These are phyloP conservation scores for Bruchidius siliquastri DNA, from an alignment of 2,888 invertebrate species.

Conservation along the genomic window DNA sequence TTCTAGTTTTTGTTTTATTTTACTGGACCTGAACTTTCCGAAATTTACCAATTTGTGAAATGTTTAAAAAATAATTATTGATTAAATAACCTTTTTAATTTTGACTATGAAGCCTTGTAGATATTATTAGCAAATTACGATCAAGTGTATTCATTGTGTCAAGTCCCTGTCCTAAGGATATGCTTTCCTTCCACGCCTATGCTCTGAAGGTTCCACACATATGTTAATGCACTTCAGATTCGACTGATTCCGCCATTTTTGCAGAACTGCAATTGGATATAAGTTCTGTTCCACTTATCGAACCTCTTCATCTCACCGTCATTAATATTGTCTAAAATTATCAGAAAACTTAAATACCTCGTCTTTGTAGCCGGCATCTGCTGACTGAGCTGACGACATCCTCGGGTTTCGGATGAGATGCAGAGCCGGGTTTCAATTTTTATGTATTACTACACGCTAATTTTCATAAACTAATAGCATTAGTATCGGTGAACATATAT, in stretches of 20 bases:
- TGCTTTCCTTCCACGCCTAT: neutral
- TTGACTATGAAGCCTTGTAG: too few relatives aligned
- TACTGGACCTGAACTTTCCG: too few relatives aligned
- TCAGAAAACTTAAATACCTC: neutral
- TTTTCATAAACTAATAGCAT: too few relatives aligned
- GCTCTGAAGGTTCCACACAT: neutral
- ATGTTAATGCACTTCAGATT: neutral
- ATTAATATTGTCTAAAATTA: conserved; percentile 8
- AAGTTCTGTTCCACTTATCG: conserved; percentile 13
- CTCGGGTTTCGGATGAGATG: neutral
- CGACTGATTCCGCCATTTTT: neutral
- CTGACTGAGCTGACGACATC: neutral
- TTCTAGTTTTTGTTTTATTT: too few relatives aligned
- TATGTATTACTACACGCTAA: neutral
- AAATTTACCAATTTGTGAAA: too few relatives aligned
- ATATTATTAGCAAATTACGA: too few relatives aligned
- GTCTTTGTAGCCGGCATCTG: neutral
- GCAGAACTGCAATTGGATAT: conserved; percentile 4
- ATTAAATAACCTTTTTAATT: too few relatives aligned
- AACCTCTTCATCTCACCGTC: conserved; percentile 8
- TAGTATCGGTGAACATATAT: too few relatives aligned
- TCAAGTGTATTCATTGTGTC: too few relatives aligned
- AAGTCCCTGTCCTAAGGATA: too few relatives aligned
- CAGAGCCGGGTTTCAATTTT: neutral
- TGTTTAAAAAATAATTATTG: too few relatives aligned